These are phyloP conservation scores for Megalops cyprinoides DNA, from an alignment of 2,797 vertebrate species.

Conservation along the genomic window DNA sequence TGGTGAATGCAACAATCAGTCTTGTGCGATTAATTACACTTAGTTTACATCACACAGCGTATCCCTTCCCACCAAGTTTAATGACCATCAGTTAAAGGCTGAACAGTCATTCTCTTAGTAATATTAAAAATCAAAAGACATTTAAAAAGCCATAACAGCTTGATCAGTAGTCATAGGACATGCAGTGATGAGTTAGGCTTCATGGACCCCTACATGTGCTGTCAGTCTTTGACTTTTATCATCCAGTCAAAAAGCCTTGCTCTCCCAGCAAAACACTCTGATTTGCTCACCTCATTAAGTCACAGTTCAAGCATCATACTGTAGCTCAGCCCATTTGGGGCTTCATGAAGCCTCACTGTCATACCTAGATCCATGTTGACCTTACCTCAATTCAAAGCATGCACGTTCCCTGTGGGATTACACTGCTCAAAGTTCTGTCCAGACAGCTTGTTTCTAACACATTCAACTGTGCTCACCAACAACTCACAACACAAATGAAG, in stretches of 20 bases:
- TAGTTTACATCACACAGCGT: not conserved
- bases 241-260: not conserved
- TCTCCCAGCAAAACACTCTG: not conserved
- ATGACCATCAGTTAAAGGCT: not conserved
- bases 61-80: not conserved
- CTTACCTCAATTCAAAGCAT: no score
- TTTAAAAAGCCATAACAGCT: not conserved
- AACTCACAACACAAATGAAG: no score
- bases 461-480: no score
- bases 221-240: not conserved
- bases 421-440: no score
- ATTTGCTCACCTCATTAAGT: not conserved
- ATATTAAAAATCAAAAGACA: not conserved
- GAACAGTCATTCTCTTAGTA: not conserved
- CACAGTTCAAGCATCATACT: no score
- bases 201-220: not conserved
- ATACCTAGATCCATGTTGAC: no score
- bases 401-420: no score
- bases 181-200: not conserved
- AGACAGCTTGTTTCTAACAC: no score
- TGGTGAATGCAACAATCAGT: not conserved
- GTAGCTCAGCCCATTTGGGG: no score
- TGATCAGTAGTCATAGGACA: not conserved
- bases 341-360: no score
- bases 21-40: not conserved